Evolutionary conservation across 2,113 vertebrate genomes (phyloP).

Genomic region (Clarias batrachus): DNA sequence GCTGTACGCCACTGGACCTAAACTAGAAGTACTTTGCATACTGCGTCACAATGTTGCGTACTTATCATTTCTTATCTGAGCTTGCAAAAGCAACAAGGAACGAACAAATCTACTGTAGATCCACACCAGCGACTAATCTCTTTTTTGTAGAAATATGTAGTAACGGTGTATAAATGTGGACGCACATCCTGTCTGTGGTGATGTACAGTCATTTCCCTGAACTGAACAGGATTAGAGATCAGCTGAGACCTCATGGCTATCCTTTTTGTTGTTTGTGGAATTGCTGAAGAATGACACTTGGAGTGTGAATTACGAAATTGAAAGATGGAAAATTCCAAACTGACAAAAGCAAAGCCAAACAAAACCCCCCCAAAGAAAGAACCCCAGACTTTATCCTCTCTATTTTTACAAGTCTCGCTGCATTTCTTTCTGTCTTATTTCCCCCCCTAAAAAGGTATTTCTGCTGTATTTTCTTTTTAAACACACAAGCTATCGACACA

Average conservation of each 20-base stretch:
- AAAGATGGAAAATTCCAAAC: conserved; percentile 33
- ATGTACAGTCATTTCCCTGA: conserved; percentile 9
- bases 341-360: conserved; percentile 15
- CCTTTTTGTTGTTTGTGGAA: background rate
- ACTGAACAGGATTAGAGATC: background rate
- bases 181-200: conserved; percentile 32
- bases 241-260: background rate
- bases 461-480: background rate
- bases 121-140: too few species aligned
- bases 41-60: background rate
- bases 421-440: background rate
- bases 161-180: conserved; percentile 32
- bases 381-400: background rate
- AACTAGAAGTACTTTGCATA: background rate
- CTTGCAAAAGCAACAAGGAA: background rate
- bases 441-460: background rate
- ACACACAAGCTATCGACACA: background rate
- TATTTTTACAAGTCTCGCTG: background rate
- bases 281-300: background rate
- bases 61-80: background rate
- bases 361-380: background rate
- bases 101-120: background rate
- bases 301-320: background rate
- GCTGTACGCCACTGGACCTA: background rate
- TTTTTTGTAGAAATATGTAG: background rate